These are phyloP conservation scores for Rhagologus leucostigma DNA, from an alignment of 2,113 vertebrate species.

Conservation along the genomic window DNA sequence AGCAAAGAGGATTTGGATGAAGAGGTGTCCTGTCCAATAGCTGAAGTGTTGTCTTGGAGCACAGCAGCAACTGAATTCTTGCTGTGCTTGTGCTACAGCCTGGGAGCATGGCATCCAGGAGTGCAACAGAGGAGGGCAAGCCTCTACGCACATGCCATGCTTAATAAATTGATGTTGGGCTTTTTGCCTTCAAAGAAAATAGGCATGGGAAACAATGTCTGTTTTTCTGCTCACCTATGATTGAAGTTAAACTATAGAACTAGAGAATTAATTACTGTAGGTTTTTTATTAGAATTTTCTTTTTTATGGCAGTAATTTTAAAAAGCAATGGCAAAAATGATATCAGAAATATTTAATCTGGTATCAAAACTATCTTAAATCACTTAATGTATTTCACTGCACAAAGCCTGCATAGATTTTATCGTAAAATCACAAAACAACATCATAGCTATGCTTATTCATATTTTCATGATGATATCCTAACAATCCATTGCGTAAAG, in stretches of 20 bases:
- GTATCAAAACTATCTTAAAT: not conserved
- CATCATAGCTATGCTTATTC: not conserved
- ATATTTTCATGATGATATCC: not conserved
- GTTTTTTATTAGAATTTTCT: not conserved
- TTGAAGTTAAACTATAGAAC: not conserved
- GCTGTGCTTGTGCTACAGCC: not conserved
- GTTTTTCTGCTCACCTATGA: not conserved
- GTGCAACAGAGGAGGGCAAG: not conserved
- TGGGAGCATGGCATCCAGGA: not conserved
- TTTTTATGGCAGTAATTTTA: not conserved
- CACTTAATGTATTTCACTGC: not conserved
- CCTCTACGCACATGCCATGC: not conserved
- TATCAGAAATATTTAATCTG: not conserved
- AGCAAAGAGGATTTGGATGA: not conserved
- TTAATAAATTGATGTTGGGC: not conserved
- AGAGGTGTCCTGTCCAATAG: not conserved
- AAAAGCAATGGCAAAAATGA: not conserved
- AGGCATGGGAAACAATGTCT: not conserved
- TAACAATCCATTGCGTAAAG: not conserved
- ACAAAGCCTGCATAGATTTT: not conserved
- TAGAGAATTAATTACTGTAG: not conserved
- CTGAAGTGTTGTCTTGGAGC: not conserved
- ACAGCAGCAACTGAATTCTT: not conserved
- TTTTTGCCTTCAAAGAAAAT: not conserved
- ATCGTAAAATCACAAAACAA: not conserved